Conservation (phyloP, 2,113 vertebrate species). For the Nerophis lumbriciformis region DNA sequence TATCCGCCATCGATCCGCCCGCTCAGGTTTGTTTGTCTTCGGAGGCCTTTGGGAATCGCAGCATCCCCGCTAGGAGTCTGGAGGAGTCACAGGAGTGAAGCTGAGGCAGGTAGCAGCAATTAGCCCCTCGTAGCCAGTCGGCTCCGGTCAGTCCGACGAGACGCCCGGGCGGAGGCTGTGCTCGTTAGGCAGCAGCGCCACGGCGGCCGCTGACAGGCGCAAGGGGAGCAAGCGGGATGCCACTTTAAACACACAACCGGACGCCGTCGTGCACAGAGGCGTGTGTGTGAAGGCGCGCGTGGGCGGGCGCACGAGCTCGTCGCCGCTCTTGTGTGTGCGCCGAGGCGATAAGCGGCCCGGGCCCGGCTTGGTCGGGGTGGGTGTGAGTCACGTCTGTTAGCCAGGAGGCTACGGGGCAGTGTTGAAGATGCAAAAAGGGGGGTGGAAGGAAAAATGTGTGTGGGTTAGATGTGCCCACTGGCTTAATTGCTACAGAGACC, state of each 20-base stretch:
- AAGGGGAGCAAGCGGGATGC: slow-evolving; percentile 37
- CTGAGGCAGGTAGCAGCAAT: slow-evolving; percentile 59
- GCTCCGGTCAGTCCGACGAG: slow-evolving; percentile 45
- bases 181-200: slow-evolving; percentile 37
- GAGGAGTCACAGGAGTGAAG: slow-evolving; percentile 56
- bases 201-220: slow-evolving; percentile 36
- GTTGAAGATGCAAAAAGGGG: slow-evolving; percentile 6
- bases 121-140: slow-evolving; percentile 55
- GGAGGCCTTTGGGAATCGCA: slow-evolving; percentile 53
- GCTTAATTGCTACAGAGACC: slow-evolving; percentile 1
- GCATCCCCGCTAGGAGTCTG: slow-evolving; percentile 27
- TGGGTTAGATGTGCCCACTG: not conserved
- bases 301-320: slow-evolving; percentile 4
- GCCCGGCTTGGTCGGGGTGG: slow-evolving; percentile 11
- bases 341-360: slow-evolving; percentile 16
- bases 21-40: slow-evolving; percentile 68
- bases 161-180: slow-evolving; percentile 22
- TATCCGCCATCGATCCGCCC: slow-evolving; percentile 64
- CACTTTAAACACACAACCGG: slow-evolving; percentile 44
- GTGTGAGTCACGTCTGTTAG: slow-evolving; percentile 26
- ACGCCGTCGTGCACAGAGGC: slow-evolving; percentile 15
- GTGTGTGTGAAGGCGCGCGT: slow-evolving; percentile 15
- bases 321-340: not conserved
- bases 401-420: not conserved
- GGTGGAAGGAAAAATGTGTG: not conserved